Percentiles rank a stretch among this genome's conserved stretches.
These are phyloP conservation scores for Oreortyx pictus DNA, from an alignment of 2,797 vertebrate species.

Conservation along the genomic window DNA sequence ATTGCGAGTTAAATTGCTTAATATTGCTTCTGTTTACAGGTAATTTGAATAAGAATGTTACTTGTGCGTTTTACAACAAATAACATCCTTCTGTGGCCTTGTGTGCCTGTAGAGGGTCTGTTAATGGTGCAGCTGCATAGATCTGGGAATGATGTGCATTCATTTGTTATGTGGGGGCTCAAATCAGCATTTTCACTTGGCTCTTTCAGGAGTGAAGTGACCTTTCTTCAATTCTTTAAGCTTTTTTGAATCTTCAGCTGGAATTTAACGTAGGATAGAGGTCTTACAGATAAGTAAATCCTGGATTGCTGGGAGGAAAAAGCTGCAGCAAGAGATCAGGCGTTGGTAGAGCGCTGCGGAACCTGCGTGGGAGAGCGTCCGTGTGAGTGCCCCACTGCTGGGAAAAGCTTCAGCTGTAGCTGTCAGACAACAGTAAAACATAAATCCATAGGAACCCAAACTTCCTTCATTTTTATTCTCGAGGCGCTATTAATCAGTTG, in stretches of 20 bases:
- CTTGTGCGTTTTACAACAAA: not conserved
- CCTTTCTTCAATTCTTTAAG: not conserved
- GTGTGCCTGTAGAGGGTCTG: not conserved
- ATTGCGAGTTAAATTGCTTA: not conserved
- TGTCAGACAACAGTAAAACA: not conserved
- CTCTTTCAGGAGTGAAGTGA: not conserved
- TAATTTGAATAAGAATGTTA: not conserved
- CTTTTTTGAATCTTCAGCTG: not conserved
- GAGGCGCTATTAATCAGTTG: constrained; percentile 59
- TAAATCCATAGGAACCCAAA: constrained; percentile 23
- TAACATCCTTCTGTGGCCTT: not conserved
- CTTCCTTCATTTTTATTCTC: constrained; percentile 52
- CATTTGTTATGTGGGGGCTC: not conserved
- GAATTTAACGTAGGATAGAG: not conserved
- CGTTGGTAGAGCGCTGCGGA: not conserved
- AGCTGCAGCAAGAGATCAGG: not conserved
- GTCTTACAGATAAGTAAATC: constrained; percentile 1
- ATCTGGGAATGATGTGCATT: accelerated
- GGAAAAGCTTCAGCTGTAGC: constrained; percentile 33
- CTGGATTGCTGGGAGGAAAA: not conserved
- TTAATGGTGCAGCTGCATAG: accelerated
- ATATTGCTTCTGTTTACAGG: not conserved
- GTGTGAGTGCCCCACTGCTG: not conserved
- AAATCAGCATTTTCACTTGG: not conserved
- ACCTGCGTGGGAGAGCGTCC: not conserved